Percentiles rank a stretch among this genome's conserved stretches.
These are phyloP conservation scores for Habroteleia sp. DNA, from an alignment of 2,888 invertebrate genomes.

Conservation along the genomic window DNA sequence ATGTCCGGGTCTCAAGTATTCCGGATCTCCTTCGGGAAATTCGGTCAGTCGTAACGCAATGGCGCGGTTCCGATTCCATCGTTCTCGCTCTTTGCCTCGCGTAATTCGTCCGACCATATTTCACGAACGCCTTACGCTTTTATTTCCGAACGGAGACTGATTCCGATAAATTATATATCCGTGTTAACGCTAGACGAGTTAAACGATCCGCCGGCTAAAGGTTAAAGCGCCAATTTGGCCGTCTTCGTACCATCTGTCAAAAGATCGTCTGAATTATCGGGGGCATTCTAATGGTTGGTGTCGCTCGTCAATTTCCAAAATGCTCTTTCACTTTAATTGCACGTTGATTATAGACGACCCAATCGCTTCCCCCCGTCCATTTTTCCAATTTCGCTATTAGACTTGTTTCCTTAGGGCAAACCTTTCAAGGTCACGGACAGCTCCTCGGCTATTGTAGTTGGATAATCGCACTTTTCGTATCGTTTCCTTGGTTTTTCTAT, in stretches of 20 bases:
- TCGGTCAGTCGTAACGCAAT: slow-evolving; percentile 65
- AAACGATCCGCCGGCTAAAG: slow-evolving; percentile 64
- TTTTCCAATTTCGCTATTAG: slow-evolving; percentile 38
- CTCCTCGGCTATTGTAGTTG: not conserved
- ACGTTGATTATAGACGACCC: slow-evolving; percentile 77
- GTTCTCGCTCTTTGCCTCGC: slow-evolving; percentile 17
- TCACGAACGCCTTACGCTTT: slow-evolving; percentile 65
- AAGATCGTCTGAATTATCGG: slow-evolving; percentile 65
- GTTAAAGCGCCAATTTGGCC: slow-evolving; percentile 75
- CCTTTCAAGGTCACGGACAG: slow-evolving; percentile 25
- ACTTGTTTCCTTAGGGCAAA: slow-evolving; percentile 15
- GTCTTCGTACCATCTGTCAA: slow-evolving; percentile 76
- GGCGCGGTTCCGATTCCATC: slow-evolving; percentile 67
- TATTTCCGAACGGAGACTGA: slow-evolving; percentile 62
- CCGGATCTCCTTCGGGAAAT: slow-evolving; percentile 68
- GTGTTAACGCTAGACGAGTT: slow-evolving; percentile 67
- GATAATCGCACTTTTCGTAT: slow-evolving; percentile 15
- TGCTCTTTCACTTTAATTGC: slow-evolving; percentile 74
- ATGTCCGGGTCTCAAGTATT: slow-evolving; percentile 27
- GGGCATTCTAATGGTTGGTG: slow-evolving; percentile 58
- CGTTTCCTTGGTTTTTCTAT: not conserved
- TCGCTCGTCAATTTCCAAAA: slow-evolving; percentile 63
- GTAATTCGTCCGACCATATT: slow-evolving; percentile 72
- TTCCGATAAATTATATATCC: slow-evolving; percentile 75
- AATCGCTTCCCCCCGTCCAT: slow-evolving; percentile 62